A percentile compares a stretch with the other conserved stretches of the same genome.
These are phyloP conservation scores for Ditylenchus weischeri DNA, from an alignment of 2,888 invertebrate genomes.

Conservation along the genomic window DNA sequence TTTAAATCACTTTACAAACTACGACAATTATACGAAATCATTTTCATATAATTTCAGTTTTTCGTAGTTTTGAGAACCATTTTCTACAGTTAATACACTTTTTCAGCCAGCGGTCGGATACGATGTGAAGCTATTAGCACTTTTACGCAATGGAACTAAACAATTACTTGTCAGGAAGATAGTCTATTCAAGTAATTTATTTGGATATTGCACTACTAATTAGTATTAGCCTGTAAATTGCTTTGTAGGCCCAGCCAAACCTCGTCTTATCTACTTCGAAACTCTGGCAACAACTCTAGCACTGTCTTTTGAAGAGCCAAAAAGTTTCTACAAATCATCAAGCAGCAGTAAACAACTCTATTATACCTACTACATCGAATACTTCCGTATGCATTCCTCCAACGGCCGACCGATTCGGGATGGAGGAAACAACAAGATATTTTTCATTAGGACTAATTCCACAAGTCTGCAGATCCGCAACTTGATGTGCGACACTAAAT, in stretches of 20 bases:
- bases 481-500: not conserved
- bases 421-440: not conserved
- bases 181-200: not conserved
- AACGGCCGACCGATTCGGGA: not conserved
- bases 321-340: constrained; percentile 1
- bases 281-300: constrained; percentile 1
- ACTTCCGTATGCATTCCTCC: constrained; percentile 10
- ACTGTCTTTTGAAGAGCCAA: not conserved
- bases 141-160: not conserved
- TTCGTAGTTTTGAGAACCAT: too few relatives aligned
- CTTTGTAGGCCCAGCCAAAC: constrained; percentile 8
- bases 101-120: constrained; percentile 2
- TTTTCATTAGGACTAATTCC: constrained; percentile 1
- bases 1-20: too few relatives aligned
- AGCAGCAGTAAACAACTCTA: not conserved
- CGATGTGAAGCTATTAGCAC: not conserved
- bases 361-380: constrained; percentile 19
- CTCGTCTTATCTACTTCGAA: not conserved
- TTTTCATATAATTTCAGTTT: too few relatives aligned
- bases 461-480: not conserved
- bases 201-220: not conserved
- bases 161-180: constrained; percentile 1
- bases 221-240: not conserved
- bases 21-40: too few relatives aligned
- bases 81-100: too few relatives aligned